These are phyloP conservation scores for Watsonalla cultraria DNA, from an alignment of 2,888 invertebrate genomes.

Conservation along the genomic window DNA sequence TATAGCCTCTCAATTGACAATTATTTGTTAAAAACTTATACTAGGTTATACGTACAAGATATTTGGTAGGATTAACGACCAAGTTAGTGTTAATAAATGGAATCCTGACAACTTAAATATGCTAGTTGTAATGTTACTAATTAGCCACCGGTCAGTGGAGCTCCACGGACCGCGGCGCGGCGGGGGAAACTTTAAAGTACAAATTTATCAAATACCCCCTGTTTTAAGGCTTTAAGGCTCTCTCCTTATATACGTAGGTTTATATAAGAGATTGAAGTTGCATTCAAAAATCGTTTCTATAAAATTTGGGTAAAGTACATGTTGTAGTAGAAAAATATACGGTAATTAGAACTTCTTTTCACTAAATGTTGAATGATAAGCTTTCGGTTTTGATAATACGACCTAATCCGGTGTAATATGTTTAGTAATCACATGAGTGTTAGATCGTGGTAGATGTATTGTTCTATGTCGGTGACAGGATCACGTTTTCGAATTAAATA, in stretches of 20 bases:
- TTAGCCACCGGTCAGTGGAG: slow-evolving; percentile 37
- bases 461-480: slow-evolving; percentile 56
- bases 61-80: slow-evolving; percentile 67
- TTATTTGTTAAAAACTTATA: slow-evolving; percentile 2
- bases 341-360: slow-evolving; percentile 29
- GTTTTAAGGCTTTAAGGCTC: slow-evolving; percentile 53
- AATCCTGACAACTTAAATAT: slow-evolving; percentile 61
- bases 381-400: slow-evolving; percentile 7
- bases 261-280: slow-evolving; percentile 56
- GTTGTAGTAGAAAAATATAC: slow-evolving; percentile 53
- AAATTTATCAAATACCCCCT: slow-evolving; percentile 69
- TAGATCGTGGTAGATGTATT: slow-evolving; percentile 59
- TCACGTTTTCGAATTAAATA: slow-evolving; percentile 71
- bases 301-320: slow-evolving; percentile 53
- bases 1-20: neutral
- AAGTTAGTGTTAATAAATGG: slow-evolving; percentile 55
- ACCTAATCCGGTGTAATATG: slow-evolving; percentile 42
- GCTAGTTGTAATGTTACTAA: slow-evolving; percentile 39
- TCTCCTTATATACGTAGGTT: slow-evolving; percentile 57
- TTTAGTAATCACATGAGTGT: slow-evolving; percentile 49
- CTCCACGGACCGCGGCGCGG: slow-evolving; percentile 34
- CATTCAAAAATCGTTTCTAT: slow-evolving; percentile 44
- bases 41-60: neutral
- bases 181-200: slow-evolving; percentile 66
- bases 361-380: slow-evolving; percentile 23